A percentile compares a stretch with the other conserved stretches of the same genome.
These are phyloP conservation scores for Sapayoa aenigma DNA, from an alignment of 2,113 vertebrate genomes.

Conservation along the genomic window DNA sequence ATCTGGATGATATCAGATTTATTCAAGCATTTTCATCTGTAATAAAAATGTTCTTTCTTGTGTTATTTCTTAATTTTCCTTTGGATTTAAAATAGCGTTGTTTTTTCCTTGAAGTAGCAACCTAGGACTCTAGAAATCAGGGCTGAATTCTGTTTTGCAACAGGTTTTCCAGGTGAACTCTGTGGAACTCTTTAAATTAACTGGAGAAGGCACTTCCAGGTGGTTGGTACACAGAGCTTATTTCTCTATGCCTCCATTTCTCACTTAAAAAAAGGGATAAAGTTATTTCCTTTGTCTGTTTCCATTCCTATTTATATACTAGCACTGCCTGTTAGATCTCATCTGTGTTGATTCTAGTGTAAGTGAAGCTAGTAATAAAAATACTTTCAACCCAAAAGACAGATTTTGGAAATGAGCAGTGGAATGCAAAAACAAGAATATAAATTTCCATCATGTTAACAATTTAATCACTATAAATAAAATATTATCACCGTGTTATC, in stretches of 20 bases:
- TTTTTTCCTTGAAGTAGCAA: neutral
- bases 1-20: neutral
- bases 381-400: neutral
- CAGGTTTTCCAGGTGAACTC: neutral
- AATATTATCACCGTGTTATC: neutral
- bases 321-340: neutral
- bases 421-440: neutral
- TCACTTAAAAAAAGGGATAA: neutral
- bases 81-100: neutral
- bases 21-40: neutral
- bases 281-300: neutral
- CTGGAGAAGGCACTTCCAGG: neutral
- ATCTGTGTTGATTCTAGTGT: neutral
- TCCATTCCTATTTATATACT: neutral
- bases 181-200: neutral
- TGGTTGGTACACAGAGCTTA: neutral
- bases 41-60: neutral
- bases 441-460: neutral
- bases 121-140: neutral
- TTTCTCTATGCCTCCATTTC: neutral
- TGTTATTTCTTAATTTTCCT: neutral
- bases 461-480: conserved; percentile 9
- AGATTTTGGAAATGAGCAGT: neutral
- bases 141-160: neutral
- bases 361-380: neutral